Percentiles rank a stretch among this genome's conserved stretches.
These are phyloP conservation scores for Nyctibius grandis DNA, from an alignment of 2,797 vertebrate genomes.

Conservation along the genomic window DNA sequence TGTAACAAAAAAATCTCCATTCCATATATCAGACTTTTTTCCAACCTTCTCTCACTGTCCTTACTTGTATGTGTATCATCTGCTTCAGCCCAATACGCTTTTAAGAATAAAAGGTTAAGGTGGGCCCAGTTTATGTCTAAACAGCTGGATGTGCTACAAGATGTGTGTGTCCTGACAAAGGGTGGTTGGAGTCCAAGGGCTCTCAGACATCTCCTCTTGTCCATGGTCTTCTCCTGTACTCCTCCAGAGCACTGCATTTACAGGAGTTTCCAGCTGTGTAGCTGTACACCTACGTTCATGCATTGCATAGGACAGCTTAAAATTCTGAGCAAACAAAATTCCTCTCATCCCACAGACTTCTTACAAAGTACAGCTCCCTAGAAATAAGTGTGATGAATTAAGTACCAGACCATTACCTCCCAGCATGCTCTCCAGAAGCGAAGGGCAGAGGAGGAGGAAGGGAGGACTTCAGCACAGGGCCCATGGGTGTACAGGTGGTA, in stretches of 20 bases:
- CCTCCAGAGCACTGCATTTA: neutral
- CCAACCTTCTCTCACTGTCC: neutral
- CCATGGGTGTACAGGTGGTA: neutral
- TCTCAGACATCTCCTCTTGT: neutral
- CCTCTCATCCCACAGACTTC: neutral
- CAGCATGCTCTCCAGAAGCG: fast-evolving
- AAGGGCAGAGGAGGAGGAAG: neutral
- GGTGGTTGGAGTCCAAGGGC: neutral
- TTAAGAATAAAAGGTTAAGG: neutral
- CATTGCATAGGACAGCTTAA: neutral
- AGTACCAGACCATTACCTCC: neutral
- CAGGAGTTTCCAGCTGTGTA: neutral
- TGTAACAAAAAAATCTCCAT: neutral
- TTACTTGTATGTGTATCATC: neutral
- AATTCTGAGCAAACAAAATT: neutral
- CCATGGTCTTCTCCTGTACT: neutral
- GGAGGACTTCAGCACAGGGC: neutral
- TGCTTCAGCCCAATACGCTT: neutral
- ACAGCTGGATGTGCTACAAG: neutral
- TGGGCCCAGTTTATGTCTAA: neutral
- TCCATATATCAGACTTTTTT: neutral
- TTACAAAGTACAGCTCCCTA: neutral
- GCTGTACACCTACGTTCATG: neutral
- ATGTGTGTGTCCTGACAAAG: neutral
- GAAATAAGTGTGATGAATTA: neutral